Base-by-base conservation (phyloP, 2,888 invertebrate species). In the Tenthredo distinguenda region DNA sequence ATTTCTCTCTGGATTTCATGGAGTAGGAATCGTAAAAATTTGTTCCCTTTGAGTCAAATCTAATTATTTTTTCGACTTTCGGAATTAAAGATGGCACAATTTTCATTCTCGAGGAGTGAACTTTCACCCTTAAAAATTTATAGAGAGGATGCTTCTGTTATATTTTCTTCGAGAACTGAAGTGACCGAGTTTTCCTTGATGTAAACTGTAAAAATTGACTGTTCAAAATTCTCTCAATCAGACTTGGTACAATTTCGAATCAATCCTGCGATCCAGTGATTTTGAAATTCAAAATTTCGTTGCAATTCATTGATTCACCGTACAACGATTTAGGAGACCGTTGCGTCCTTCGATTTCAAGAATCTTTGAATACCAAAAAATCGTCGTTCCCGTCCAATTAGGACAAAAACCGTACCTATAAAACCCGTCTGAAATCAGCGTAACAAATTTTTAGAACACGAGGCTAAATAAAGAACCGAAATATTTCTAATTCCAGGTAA, bases 401-500 rank as follows among this genome's bases (percentile, higher is more conserved):
- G 15, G n/a, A 6, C 50, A 50, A 18, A 50, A 50, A 50, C 4
- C 15, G 18, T 3, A 50, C 5, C 18, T 5, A 50, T 18, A 18
- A 58, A 58, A 0, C 9, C 9, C 9, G 4, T n/a, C 12, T 6
- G 7, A 55, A n/a, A 55, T 15, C 50, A 58, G 9, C 9, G 18
- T 26, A 18, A 68, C 12, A 34, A 34, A 34, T 34, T 26, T 68
- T 21, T 18, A 26, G 3, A 1, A 18, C 68, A 18, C 31, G 15
- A 26, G 5, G 5, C 21, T 26, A 62, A 62, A 62, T n/a, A 1
- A 62, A 31, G 21, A 21, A 26, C 6, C 15, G 0, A 1, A 12
- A 34, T 18, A 18, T 68, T 31, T 68, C 6, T 68, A 12, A 34
- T 55, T 34, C n/a, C 94, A 96, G 96, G 96, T 96, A 83, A 96